phyloP scores from a whole-genome alignment of 2,797 vertebrate genomes.

The Danionella dracula region DNA sequence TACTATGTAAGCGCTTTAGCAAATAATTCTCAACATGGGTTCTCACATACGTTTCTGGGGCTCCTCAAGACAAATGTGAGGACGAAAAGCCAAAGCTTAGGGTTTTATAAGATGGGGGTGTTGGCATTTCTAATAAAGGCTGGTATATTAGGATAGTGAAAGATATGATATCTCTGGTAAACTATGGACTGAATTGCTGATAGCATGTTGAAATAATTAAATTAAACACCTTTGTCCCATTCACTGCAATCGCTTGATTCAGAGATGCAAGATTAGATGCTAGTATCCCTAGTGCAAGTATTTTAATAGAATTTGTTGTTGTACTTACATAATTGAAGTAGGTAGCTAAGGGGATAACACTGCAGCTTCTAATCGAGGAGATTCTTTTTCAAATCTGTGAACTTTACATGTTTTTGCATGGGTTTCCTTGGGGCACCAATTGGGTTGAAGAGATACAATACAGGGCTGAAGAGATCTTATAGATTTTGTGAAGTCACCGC shows the following conservation, averaged over 20 bases:
- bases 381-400: too few relatives aligned
- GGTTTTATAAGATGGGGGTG: constrained; percentile 32
- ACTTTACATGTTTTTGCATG: too few relatives aligned
- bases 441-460: too few relatives aligned
- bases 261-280: constrained; percentile 1
- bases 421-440: too few relatives aligned
- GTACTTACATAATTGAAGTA: too few relatives aligned
- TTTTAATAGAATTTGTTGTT: too few relatives aligned
- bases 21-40: neutral
- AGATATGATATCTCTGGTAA: constrained; percentile 49
- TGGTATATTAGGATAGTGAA: constrained; percentile 23
- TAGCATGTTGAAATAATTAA: neutral
- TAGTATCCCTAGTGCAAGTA: too few relatives aligned
- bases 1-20: neutral
- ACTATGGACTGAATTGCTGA: constrained; percentile 24
- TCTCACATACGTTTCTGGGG: constrained; percentile 35
- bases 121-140: neutral
- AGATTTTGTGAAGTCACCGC: too few relatives aligned
- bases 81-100: neutral
- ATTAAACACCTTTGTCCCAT: constrained; percentile 21
- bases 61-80: constrained; percentile 10
- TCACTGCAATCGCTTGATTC: neutral
- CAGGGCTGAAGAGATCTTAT: too few relatives aligned
- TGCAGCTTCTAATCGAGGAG: too few relatives aligned
- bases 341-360: too few relatives aligned